These are phyloP conservation scores for Pterobdella sp. DNA, from an alignment of 2,888 invertebrate genomes.

Conservation along the genomic window DNA sequence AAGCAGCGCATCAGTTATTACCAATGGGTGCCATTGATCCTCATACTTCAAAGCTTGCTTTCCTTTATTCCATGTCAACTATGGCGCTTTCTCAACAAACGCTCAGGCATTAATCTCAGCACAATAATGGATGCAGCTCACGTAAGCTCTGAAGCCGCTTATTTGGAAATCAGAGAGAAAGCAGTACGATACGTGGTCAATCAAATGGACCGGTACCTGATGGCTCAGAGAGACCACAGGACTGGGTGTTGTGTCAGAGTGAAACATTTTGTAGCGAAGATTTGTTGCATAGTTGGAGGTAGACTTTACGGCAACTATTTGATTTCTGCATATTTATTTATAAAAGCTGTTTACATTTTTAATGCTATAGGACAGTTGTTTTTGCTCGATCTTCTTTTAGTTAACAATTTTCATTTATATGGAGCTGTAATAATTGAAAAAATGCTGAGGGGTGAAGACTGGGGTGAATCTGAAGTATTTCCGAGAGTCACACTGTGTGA, in stretches of 20 bases:
- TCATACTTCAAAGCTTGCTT: constrained; percentile 38
- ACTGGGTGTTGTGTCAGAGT: constrained; percentile 48
- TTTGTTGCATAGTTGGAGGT: constrained; percentile 50
- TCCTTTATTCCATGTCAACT: constrained; percentile 38
- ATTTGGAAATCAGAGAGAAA: constrained; percentile 39
- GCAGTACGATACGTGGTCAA: constrained; percentile 52
- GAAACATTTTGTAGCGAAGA: constrained; percentile 49
- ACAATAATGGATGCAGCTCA: constrained; percentile 39
- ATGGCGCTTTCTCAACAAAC: constrained; percentile 40
- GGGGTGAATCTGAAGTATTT: constrained; percentile 48
- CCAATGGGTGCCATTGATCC: constrained; percentile 40
- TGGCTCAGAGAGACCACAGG: constrained; percentile 51
- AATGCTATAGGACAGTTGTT: constrained; percentile 54
- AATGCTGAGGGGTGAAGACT: constrained; percentile 49
- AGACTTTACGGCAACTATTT: constrained; percentile 54
- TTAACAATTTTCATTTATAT: constrained; percentile 50
- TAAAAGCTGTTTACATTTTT: constrained; percentile 51
- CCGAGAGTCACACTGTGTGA: constrained; percentile 51
- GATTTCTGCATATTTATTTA: constrained; percentile 52
- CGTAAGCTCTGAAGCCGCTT: constrained; percentile 39
- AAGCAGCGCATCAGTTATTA: constrained; percentile 38
- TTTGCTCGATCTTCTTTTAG: constrained; percentile 53
- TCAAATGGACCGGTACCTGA: constrained; percentile 53
- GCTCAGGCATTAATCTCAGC: constrained; percentile 37
- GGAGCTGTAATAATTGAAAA: constrained; percentile 53